Evolutionary conservation across 2,113 vertebrate genomes (phyloP).

Genomic region (Apeltes quadracus): DNA sequence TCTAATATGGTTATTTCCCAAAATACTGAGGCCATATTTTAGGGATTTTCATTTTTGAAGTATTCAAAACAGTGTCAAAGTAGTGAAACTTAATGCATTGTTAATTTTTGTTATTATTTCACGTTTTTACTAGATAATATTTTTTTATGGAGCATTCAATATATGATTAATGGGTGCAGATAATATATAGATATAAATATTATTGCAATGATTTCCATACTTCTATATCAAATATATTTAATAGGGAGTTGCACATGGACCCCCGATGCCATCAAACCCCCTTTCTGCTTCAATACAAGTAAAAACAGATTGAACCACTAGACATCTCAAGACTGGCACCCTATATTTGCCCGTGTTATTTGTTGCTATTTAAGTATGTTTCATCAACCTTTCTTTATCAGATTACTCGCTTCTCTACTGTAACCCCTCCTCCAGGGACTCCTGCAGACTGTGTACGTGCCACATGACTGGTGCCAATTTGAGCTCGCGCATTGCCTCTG

Average conservation of each 20-base stretch:
- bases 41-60: not conserved
- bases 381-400: slow-evolving; percentile 50
- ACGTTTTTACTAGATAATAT: not conserved
- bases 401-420: slow-evolving; percentile 46
- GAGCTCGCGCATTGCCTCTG: slow-evolving; percentile 27
- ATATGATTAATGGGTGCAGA: not conserved
- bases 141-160: not conserved
- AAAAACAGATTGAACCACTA: not conserved
- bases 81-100: not conserved
- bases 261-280: no score
- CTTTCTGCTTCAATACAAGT: not conserved
- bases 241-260: not conserved
- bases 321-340: not conserved
- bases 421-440: slow-evolving; percentile 58
- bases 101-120: no score
- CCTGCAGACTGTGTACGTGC: slow-evolving; percentile 72
- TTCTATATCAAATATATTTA: not conserved
- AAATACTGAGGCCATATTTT: not conserved
- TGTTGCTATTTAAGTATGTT: slow-evolving; percentile 47
- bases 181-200: no score
- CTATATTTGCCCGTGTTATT: slow-evolving; percentile 3
- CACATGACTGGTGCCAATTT: slow-evolving; percentile 51
- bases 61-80: not conserved
- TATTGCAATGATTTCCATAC: not conserved
- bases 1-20: no score